Conservation (phyloP, 2,113 vertebrate genomes). For the Lamprologus ornatipinnis region DNA sequence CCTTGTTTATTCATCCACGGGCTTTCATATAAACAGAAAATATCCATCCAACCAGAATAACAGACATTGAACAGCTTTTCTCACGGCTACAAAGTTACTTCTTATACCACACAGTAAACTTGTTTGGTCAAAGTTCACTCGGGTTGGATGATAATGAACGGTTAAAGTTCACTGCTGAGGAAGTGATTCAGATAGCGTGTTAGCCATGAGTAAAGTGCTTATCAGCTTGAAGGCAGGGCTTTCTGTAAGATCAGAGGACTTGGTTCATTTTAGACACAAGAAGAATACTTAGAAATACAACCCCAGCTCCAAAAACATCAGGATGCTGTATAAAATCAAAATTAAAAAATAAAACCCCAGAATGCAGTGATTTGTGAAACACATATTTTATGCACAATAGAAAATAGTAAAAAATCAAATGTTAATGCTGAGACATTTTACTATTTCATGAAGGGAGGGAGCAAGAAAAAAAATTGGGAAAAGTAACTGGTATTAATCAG, state of each 20-base stretch:
- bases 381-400: neutral
- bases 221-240: neutral
- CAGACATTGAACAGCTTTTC: neutral
- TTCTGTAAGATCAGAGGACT: neutral
- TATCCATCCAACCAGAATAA: neutral
- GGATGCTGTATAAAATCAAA: neutral
- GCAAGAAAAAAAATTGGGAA: neutral
- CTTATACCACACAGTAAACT: neutral
- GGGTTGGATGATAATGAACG: neutral
- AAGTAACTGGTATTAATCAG: neutral
- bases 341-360: neutral
- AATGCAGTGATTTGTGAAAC: neutral
- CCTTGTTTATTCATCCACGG: neutral
- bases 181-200: neutral
- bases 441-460: neutral
- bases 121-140: slow-evolving; percentile 35
- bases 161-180: slow-evolving; percentile 42
- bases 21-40: neutral
- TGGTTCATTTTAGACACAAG: neutral
- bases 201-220: neutral
- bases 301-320: neutral
- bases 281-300: neutral
- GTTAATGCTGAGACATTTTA: neutral
- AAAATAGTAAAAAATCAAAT: neutral
- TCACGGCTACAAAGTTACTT: neutral